A percentile compares a stretch with the other conserved stretches of the same genome.
These are phyloP conservation scores for Baryphthengus martii DNA, from an alignment of 2,113 vertebrate species.

Conservation along the genomic window DNA sequence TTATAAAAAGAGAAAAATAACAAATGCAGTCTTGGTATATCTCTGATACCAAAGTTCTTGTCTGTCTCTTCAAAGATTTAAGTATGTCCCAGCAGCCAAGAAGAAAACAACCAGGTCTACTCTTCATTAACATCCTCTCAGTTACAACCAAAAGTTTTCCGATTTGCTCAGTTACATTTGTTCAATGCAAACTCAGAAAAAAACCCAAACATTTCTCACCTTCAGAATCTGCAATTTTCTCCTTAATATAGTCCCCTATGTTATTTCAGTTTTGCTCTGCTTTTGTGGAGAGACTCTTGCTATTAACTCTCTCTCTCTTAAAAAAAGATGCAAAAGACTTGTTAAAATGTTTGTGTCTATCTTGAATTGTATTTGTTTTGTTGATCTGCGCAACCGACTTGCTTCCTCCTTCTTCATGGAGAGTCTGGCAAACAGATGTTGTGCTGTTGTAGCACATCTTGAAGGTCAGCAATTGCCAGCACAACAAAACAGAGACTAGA, in stretches of 20 bases:
- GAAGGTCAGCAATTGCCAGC: neutral
- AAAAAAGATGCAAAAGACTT: neutral
- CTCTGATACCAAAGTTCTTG: neutral
- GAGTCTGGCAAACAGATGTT: neutral
- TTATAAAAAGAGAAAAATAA: neutral
- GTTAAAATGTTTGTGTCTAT: neutral
- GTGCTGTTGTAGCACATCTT: neutral
- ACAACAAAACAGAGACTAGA: neutral
- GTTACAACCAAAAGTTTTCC: neutral
- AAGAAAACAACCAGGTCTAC: neutral
- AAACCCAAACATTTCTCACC: neutral
- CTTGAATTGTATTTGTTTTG: neutral
- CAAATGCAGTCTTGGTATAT: neutral
- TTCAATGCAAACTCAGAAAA: neutral
- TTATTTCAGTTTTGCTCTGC: neutral
- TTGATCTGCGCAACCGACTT: neutral
- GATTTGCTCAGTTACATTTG: neutral
- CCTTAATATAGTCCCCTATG: neutral
- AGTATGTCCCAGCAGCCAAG: neutral
- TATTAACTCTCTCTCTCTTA: neutral
- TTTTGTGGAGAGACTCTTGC: neutral
- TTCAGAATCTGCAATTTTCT: neutral
- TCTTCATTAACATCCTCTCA: neutral
- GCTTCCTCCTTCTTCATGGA: neutral
- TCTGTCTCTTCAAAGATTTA: neutral